Conservation (phyloP, 2,888 invertebrate species). For the Coenonympha arcania region DNA sequence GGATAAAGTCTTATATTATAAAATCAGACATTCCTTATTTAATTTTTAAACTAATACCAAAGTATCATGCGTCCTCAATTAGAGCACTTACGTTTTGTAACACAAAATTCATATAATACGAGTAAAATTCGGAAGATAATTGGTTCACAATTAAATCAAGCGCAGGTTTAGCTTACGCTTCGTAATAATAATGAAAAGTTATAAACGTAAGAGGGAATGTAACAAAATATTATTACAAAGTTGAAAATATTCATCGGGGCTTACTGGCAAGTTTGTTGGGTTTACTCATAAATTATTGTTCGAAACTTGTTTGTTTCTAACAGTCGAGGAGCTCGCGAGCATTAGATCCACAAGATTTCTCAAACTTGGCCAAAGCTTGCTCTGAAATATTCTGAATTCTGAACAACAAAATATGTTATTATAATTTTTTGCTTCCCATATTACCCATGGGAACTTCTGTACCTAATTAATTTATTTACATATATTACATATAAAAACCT, state of each 20-base stretch:
- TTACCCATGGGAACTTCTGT: background rate
- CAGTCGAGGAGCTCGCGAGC: background rate
- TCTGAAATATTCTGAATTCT: slow-evolving; percentile 1
- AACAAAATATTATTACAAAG: background rate
- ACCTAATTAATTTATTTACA: too few relatives aligned
- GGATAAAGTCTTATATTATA: too few relatives aligned
- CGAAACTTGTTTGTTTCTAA: slow-evolving; percentile 3
- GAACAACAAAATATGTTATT: background rate
- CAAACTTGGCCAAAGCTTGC: background rate
- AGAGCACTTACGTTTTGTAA: too few relatives aligned
- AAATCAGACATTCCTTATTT: too few relatives aligned
- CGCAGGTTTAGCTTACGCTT: background rate
- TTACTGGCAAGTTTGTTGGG: background rate
- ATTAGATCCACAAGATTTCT: slow-evolving; percentile 1
- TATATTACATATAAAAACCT: too few relatives aligned
- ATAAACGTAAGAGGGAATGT: background rate
- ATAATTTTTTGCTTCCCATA: background rate
- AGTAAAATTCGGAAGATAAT: too few relatives aligned
- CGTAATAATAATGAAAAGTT: background rate
- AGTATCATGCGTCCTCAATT: too few relatives aligned
- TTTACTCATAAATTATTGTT: slow-evolving; percentile 8
- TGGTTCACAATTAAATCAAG: too few relatives aligned
- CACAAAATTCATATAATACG: too few relatives aligned
- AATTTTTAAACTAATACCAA: too few relatives aligned
- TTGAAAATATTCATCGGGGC: background rate